phyloP scores from a whole-genome alignment of 2,797 vertebrate species.

The Myotis myotis region DNA sequence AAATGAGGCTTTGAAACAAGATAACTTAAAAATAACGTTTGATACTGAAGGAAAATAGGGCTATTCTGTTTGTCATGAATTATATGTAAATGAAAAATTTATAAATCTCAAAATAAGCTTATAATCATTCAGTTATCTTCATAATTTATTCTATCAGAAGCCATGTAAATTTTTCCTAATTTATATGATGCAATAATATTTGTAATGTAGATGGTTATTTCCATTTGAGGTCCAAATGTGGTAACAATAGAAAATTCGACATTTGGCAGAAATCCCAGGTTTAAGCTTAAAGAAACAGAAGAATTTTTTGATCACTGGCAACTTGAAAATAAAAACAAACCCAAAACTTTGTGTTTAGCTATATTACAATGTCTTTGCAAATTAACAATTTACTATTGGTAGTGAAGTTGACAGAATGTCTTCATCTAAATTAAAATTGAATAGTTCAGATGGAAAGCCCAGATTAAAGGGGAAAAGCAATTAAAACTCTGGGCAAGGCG shows the following conservation, averaged over 20 bases:
- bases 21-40: conserved; percentile 33
- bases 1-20: conserved; percentile 26
- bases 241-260: conserved; percentile 79
- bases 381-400: conserved; percentile 37
- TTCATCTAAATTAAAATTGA: conserved; percentile 53
- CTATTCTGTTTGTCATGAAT: neutral
- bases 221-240: conserved; percentile 78
- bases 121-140: neutral
- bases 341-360: conserved; percentile 14
- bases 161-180: conserved; percentile 69
- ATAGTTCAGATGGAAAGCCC: conserved; percentile 41
- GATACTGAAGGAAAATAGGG: neutral
- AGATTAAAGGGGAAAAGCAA: neutral
- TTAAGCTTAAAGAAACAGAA: conserved; percentile 72
- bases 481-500: conserved; percentile 16
- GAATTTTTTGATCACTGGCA: conserved; percentile 70
- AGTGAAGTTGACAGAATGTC: conserved; percentile 7
- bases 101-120: conserved; percentile 41
- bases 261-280: conserved; percentile 74
- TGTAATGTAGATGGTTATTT: conserved; percentile 77
- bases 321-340: neutral
- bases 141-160: conserved; percentile 58
- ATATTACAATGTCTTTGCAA: conserved; percentile 40
- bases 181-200: conserved; percentile 78
- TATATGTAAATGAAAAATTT: conserved; percentile 33